Percentiles rank a stretch among this genome's conserved stretches.
Evolutionary conservation across 1,140 invertebrate species (phyloP).

Genomic region (Phymastichus coffea): DNA sequence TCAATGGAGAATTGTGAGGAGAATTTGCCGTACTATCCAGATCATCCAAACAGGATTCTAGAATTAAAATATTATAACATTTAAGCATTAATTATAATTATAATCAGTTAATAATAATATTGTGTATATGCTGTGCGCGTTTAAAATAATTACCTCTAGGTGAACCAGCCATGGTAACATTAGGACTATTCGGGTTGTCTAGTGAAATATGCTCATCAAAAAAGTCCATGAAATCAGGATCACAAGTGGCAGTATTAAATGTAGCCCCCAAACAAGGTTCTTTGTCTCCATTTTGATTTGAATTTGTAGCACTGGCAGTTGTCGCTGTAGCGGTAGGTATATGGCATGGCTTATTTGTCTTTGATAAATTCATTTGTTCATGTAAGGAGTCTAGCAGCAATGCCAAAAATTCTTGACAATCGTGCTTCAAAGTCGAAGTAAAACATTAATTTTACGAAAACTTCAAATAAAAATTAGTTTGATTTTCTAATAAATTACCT

Average conservation of each 20-base stretch:
- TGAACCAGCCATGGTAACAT: constrained; percentile 49
- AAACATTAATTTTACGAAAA: constrained; percentile 10
- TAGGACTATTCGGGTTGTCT: constrained; percentile 48
- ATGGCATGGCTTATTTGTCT: constrained; percentile 44
- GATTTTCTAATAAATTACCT: constrained; percentile 45
- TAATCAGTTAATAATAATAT: constrained; percentile 13
- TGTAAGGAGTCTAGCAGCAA: constrained; percentile 68
- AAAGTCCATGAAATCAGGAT: constrained; percentile 42
- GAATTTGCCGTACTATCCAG: constrained; percentile 50
- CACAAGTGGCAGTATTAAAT: constrained; percentile 41
- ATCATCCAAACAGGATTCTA: constrained; percentile 44
- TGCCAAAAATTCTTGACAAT: constrained; percentile 75
- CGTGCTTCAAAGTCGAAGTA: constrained; percentile 59
- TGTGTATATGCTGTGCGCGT: no score
- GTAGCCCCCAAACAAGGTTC: constrained; percentile 30
- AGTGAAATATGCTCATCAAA: constrained; percentile 40
- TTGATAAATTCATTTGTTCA: constrained; percentile 65
- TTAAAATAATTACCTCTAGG: constrained; percentile 42
- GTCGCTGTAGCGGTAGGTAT: constrained; percentile 41
- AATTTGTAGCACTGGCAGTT: constrained; percentile 45
- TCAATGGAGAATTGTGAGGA: constrained; percentile 40
- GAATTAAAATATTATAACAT: constrained; percentile 29
- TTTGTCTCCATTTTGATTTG: constrained; percentile 42
- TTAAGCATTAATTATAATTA: not conserved
- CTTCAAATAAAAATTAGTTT: not conserved